Evolutionary conservation across 2,888 invertebrate genomes (phyloP), one percentile per base, ranked within the genome.

Genomic region (Elegia similella): DNA sequence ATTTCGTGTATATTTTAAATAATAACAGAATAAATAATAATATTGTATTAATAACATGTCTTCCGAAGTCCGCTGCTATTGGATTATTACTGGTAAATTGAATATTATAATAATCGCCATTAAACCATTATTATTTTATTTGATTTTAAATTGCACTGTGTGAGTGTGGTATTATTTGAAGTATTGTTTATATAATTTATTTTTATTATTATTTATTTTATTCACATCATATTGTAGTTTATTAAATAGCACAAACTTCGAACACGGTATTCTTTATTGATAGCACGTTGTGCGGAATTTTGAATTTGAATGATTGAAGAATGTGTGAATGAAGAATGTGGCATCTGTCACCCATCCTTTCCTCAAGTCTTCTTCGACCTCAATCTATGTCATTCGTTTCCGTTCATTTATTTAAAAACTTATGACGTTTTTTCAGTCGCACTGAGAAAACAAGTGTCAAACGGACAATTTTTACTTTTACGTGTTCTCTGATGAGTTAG

Each of bases 51-150:
- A 75, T 72, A 72, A 75, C 74, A 78, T 73, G 62, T 64, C 64
- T 92, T 92, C 92, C 92, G 92, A 94, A 95, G 95, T 94, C 94
- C 86, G 94, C 94, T 89, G 94, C 94, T 86, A 94, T 95, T 86
- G 95, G 95, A 94, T 93, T 94, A 85, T 92, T 95, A 91, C 93
- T 95, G 95, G 95, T 95, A 95, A 95, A 92, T 74, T 66, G 68
- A 76, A 70, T 73, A 66, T 66, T 69, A 69, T 77, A 91, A 89
- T 71, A 75, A 61, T 62, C 62, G 54, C 42, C 70, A 84, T 81
- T 64, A 67, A 72, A 74, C 72, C 80, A 78, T 77, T 58, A 71
- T 73, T 77, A 75, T 73, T 75, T 77, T 70, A 66, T 67, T 69
- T 77, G 69, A 70, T 70, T 72, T 68, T 56, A 23, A 12, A 13